Base-by-base conservation (phyloP, 2,113 vertebrate genomes). In the Himantopus leucocephalus region DNA sequence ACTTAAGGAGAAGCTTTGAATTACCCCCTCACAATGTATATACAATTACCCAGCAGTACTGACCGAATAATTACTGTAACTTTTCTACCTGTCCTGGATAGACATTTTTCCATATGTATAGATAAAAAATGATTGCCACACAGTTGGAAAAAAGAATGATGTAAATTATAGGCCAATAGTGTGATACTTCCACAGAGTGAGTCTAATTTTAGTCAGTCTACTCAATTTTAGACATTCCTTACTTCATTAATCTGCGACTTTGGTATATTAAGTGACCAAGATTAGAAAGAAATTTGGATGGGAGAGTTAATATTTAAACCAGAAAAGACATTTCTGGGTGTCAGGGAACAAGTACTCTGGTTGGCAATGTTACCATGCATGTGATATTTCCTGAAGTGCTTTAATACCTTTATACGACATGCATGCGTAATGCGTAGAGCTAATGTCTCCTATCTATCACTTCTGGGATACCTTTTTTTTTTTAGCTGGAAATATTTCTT, bases 271-370 rank as follows among this genome's bases (percentile, higher is more conserved):
- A 92, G 58, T 74, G 71, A 75, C 47, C 18, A 64, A 86, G 87
- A 94, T 94, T 86, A 96, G 75, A 93, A 96, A 94, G 87, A 89
- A 96, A 97, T 95, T 95, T 95, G 84, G 59, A 83, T 89, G 55
- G 43, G 43, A 95, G 45, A 96, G 60, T 97, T 96, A 95, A 97
- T 91, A 96, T 96, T 97, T 92, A 97, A 95, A 96, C 79, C 45
- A 73, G 85, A 75, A 80, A 53, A 94, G 83, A 92, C 2, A 47
- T 94, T 90, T 90, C 41, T 76, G 55, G 71, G 12, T 68, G 60
- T 88, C 71, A 55, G 30, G 60, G 90, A 70, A 52, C 27, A 96
- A 97, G 83, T 74, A 29, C 85, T 96, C 64, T 92, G 14, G 4
- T 71, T 18, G 24, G 35, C 14, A 62, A 4, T 45, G 58, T 50